Base-by-base conservation (phyloP, 2,113 vertebrate species). In the Protomyctophum bolini region DNA sequence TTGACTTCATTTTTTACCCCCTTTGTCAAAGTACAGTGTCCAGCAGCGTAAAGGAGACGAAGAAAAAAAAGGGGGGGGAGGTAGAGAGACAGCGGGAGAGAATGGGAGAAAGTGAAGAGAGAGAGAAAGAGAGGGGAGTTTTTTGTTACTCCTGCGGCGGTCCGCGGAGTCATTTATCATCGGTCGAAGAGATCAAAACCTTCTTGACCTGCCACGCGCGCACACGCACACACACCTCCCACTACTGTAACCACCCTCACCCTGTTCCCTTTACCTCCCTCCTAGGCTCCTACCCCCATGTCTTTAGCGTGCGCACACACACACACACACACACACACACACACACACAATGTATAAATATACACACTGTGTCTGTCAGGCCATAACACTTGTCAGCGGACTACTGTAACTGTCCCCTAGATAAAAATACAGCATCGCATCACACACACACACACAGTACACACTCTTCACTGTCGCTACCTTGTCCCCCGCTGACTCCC, bases 1-100 rank as follows among this genome's bases (percentile, higher is more conserved):
- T 87, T 76, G 85, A 83, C 82, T 87, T 69, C 84, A 86, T 89
- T 89, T 87, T 88, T 88, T 77, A 82, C 71, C 61, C 61, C 76
- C 66, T 79, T 89, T 82, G 86, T 90, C 76, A 87, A 69, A 80
- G 73, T 79, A 48, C 71, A 75, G 63, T 1, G 11, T 64, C 86
- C 83, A 10, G 72, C 68, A 1, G 79, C 0, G 79, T 62, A 51
- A 72, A 85, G 76, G 83, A 86, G 6, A 14, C 1, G 29, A 84
- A 75, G 72, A 68, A 21, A 21, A 21, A 21, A 21, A 21, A 21
- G 21, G 21, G 21, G 21, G 21, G 21, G 21, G 21, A 11, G 58
- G 33, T 21, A 60, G 71, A 56, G 74, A 67, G 49, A 21, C 21
- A 21, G 21, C 21, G 21, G 21, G 21, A 58, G 69, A 29, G 14